Percentiles rank a stretch among this genome's conserved stretches.
phyloP scores from a whole-genome alignment of 1,140 invertebrate species.

The Sipha flava region DNA sequence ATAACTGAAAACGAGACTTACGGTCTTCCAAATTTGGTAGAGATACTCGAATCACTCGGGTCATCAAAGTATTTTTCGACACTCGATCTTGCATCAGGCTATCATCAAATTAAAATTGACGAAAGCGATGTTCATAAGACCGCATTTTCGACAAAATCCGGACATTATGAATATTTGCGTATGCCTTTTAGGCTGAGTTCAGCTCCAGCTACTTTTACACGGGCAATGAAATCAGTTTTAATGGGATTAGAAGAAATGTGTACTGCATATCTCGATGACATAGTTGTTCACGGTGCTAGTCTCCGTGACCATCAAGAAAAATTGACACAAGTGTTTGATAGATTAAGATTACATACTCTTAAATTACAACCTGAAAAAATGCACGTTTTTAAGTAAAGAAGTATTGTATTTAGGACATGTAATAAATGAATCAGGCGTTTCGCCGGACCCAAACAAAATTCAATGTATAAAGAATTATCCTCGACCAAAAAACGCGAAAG shows the following conservation, averaged over 20 bases:
- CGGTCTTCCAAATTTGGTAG: background rate
- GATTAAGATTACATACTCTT: background rate
- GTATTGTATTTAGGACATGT: slow-evolving; percentile 14
- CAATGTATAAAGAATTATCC: slow-evolving; percentile 43
- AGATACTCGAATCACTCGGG: background rate
- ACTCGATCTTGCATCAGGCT: background rate
- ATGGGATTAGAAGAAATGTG: background rate
- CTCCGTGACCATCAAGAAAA: background rate
- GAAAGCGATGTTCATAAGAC: background rate
- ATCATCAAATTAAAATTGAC: background rate
- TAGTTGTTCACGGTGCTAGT: background rate
- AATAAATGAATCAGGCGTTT: background rate
- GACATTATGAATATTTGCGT: slow-evolving; percentile 39
- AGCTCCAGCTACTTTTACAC: slow-evolving; percentile 38
- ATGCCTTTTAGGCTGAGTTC: slow-evolving; percentile 46
- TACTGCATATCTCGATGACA: background rate
- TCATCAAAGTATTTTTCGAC: background rate
- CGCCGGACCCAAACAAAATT: slow-evolving; percentile 30
- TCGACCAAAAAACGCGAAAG: slow-evolving; percentile 40
- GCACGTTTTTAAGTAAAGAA: background rate
- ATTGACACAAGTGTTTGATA: background rate
- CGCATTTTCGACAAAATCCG: background rate
- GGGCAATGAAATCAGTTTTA: no score
- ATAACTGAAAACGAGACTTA: background rate
- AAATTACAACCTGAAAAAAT: slow-evolving; percentile 19